Evolutionary conservation across 2,797 vertebrate species (phyloP), one percentile per base, ranked within the genome.

Genomic region (Crypturellus tataupa): DNA sequence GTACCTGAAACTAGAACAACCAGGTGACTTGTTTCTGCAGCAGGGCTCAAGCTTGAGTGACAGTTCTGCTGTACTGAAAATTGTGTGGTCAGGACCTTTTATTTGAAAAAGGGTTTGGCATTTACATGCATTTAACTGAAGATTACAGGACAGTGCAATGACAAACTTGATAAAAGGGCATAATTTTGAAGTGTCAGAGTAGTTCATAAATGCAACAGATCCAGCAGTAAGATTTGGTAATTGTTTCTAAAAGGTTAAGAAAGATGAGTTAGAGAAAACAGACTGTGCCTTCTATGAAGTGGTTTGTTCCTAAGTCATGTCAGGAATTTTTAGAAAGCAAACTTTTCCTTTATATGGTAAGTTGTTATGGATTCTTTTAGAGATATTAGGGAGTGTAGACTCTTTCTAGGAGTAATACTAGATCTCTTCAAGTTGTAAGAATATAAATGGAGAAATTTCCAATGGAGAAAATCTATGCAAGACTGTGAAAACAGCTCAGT

Each of bases 231-330:
- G 73, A 58, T 1, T 3, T 37, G 27, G 39, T 71, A 82, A 92
- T 83, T 87, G 69, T 44, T 62, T 89, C 46, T 33, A 81, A 67
- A 64, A 94, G 76, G 40, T 75, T 94, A 89, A 80, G 55, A 53
- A 65, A 90, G 60, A 77, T 77, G 56, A 79, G 70, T 56, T 93
- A 42, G 21, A 76, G n/a, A 55, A 56, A n/a, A n/a, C 18, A 56
- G 18, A 21, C 10, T 39, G 8, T 2, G 1, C 85, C 62, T 23
- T 89, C 64, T 56, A 12, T 19, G 80, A 62, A 89, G 35, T 7
- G 1, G 78, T 91, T 94, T 53, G 9, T 4, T 68, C 88, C 17
- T 81, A 63, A 93, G 76, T 71, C 64, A 31, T n/a, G 76, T 6
- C 23, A 25, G 2, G 10, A 89, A 63, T 62, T 67, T 90, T 86